Conservation (phyloP, 1,140 invertebrate species). For the Hermetia illucens region DNA sequence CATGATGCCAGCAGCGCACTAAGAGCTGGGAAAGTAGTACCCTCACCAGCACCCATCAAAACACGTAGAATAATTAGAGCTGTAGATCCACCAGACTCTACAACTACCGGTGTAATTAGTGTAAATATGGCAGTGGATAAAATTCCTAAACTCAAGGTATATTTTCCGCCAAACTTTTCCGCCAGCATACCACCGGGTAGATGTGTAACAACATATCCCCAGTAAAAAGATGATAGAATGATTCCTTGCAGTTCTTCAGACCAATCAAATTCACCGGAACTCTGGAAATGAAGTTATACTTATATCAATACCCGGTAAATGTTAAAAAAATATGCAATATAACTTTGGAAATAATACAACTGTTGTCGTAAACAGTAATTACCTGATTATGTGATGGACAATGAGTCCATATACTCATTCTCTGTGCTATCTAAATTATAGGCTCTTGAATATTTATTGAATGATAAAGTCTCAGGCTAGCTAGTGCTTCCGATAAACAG, state of each 20-base stretch:
- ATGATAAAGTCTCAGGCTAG: no score
- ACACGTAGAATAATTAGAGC: constrained; percentile 49
- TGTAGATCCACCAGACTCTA: constrained; percentile 37
- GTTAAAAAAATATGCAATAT: no score
- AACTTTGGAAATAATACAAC: no score
- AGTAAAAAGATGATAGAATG: constrained; percentile 41
- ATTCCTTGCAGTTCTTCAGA: constrained; percentile 34
- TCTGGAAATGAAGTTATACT: no score
- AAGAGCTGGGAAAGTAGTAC: constrained; percentile 61
- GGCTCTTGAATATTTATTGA: no score
- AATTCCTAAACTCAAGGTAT: constrained; percentile 56
- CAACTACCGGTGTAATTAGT: constrained; percentile 48
- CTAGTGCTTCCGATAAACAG: no score
- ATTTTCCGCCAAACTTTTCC: constrained; percentile 62
- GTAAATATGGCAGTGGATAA: constrained; percentile 60
- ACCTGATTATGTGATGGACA: background rate
- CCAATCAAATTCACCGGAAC: constrained; percentile 19
- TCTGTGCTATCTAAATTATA: no score
- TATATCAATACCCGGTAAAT: no score
- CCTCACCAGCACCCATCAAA: constrained; percentile 56
- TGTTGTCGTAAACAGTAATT: background rate
- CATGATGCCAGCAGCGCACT: constrained; percentile 59
- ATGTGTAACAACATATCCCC: constrained; percentile 42
- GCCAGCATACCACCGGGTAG: constrained; percentile 48
- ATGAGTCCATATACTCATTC: no score